Evolutionary conservation across 2,113 vertebrate genomes (phyloP).

Genomic region (Apodemus speciosus): DNA sequence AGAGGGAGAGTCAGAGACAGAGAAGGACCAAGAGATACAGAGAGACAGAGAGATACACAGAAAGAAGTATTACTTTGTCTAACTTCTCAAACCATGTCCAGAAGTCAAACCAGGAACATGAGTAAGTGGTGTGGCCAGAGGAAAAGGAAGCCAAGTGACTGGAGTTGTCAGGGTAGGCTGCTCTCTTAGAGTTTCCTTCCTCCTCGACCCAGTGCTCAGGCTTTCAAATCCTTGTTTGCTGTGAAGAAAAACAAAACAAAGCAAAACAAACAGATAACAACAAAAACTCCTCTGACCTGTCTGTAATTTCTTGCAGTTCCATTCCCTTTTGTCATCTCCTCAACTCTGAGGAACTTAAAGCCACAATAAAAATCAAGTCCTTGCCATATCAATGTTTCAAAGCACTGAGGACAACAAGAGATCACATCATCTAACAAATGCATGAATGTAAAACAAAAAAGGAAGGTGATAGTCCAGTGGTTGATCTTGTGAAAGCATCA

Average conservation of each 20-base stretch:
- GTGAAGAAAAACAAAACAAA: not conserved
- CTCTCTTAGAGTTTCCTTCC: not conserved
- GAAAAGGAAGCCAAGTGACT: not conserved
- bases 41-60: not conserved
- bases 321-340: not conserved
- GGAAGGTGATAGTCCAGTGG: not conserved
- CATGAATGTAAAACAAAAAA: conserved; percentile 4
- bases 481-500: not conserved
- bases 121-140: too few relatives aligned
- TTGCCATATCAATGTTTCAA: not conserved
- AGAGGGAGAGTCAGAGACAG: not conserved
- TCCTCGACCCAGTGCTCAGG: not conserved
- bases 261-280: not conserved
- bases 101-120: not conserved
- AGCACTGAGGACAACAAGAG: not conserved
- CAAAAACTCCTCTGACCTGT: not conserved
- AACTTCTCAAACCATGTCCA: not conserved
- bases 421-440: not conserved
- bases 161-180: accelerated
- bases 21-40: not conserved
- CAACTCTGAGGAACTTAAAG: not conserved
- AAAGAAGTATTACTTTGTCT: not conserved
- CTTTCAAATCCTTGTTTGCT: not conserved
- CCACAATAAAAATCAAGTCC: not conserved
- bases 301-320: not conserved